phyloP scores from a whole-genome alignment of 2,797 vertebrate species.

The Bovichtus diacanthus region DNA sequence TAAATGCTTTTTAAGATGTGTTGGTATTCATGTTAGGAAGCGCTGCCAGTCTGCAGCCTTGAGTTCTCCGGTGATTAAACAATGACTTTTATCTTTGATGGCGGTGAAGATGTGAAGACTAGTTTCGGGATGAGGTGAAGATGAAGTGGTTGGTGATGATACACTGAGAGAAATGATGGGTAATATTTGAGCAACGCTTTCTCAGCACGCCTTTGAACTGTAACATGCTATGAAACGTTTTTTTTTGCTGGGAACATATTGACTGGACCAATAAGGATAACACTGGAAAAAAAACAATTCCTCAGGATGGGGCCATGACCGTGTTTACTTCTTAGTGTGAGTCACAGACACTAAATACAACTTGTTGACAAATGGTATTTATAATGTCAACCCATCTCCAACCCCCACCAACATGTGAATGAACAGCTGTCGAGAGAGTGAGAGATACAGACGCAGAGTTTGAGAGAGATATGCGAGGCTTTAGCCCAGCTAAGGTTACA shows the following conservation, averaged over 20 bases:
- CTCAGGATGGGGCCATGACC: slow-evolving; percentile 30
- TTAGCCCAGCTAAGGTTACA: slow-evolving; percentile 67
- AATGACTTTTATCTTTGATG: background rate
- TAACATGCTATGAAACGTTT: slow-evolving; percentile 36
- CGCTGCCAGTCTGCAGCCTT: slow-evolving; percentile 12
- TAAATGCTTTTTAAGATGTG: slow-evolving; percentile 56
- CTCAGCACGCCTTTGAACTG: slow-evolving; percentile 28
- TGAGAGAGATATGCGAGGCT: slow-evolving; percentile 53
- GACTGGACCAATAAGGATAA: slow-evolving; percentile 6
- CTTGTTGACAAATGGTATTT: slow-evolving; percentile 85
- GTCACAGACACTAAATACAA: slow-evolving; percentile 80
- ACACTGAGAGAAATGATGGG: slow-evolving; percentile 21
- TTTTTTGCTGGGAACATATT: slow-evolving; percentile 52
- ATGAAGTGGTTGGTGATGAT: slow-evolving; percentile 3
- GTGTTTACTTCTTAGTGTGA: slow-evolving; percentile 43
- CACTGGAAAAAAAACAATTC: slow-evolving; percentile 46
- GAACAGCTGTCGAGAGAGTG: slow-evolving; percentile 78
- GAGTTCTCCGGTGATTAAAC: slow-evolving; percentile 13
- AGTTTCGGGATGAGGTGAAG: slow-evolving; percentile 12
- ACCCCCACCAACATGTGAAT: slow-evolving; percentile 65
- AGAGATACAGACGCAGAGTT: slow-evolving; percentile 54
- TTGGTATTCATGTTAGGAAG: slow-evolving; percentile 28
- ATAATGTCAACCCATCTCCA: slow-evolving; percentile 74
- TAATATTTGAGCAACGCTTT: slow-evolving; percentile 26
- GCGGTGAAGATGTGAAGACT: slow-evolving; percentile 8